A percentile compares a stretch with the other conserved stretches of the same genome.
Conservation (phyloP, 2,797 vertebrate species). For the Iguana delicatissima region DNA sequence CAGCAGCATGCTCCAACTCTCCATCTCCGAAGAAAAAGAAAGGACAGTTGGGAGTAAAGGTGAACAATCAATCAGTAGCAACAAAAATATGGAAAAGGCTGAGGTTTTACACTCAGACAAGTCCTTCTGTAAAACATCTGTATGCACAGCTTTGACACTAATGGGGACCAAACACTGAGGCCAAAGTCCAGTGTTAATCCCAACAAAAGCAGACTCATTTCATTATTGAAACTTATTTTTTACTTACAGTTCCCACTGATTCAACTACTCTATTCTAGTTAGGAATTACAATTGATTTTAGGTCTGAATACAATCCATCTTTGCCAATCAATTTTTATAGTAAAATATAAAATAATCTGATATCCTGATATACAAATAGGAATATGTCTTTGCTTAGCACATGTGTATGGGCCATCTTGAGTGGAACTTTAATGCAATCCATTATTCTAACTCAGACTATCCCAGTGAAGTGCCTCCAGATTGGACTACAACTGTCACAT, state of each 20-base stretch:
- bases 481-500: not conserved
- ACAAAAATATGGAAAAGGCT: not conserved
- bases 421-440: not conserved
- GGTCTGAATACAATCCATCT: not conserved
- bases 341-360: not conserved
- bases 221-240: no score
- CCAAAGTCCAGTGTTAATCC: no score
- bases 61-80: not conserved
- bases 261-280: no score
- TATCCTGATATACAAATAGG: not conserved
- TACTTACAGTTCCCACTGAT: no score
- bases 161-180: no score
- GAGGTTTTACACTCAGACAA: not conserved
- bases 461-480: not conserved
- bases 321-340: not conserved
- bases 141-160: no score
- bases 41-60: not conserved
- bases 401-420: not conserved
- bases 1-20: not conserved
- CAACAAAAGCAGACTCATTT: no score
- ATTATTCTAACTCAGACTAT: not conserved
- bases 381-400: no score
- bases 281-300: not conserved
- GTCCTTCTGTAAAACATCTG: not conserved
- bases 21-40: not conserved